phyloP scores from a whole-genome alignment of 2,113 vertebrate genomes.

The Siphamia tubifer region DNA sequence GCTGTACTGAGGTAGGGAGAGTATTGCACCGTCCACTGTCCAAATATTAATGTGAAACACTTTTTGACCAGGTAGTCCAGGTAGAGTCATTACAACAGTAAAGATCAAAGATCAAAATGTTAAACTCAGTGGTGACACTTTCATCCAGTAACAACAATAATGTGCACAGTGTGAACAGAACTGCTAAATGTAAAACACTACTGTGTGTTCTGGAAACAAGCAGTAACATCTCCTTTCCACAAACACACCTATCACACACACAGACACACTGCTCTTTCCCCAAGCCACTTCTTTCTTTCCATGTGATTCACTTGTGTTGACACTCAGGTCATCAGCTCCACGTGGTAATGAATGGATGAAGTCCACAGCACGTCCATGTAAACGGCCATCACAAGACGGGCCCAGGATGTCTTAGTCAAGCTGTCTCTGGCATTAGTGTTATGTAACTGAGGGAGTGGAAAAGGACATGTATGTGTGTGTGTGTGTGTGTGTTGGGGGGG shows the following conservation, averaged over 20 bases:
- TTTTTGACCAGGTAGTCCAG: too few relatives aligned
- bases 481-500: too few relatives aligned
- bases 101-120: too few relatives aligned
- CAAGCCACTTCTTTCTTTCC: constrained; percentile 32
- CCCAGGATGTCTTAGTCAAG: constrained; percentile 59
- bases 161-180: too few relatives aligned
- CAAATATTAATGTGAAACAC: too few relatives aligned
- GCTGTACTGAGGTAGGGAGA: too few relatives aligned
- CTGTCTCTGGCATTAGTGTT: constrained; percentile 70
- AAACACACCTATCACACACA: not conserved
- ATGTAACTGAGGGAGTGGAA: constrained; percentile 62
- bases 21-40: too few relatives aligned
- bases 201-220: not conserved
- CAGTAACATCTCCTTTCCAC: constrained; percentile 6
- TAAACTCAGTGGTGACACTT: too few relatives aligned
- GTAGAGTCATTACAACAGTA: too few relatives aligned
- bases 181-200: constrained; percentile 7
- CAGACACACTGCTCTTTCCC: not conserved
- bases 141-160: too few relatives aligned
- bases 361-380: constrained; percentile 43
- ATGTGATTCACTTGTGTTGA: constrained; percentile 52
- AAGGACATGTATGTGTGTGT: constrained; percentile 42
- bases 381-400: constrained; percentile 47
- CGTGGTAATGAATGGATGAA: constrained; percentile 65
- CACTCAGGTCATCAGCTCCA: constrained; percentile 61